Conservation (phyloP, 30 jellyfish, hydroid and myxozoan species). For the Nemopilema nomurai region DNA sequence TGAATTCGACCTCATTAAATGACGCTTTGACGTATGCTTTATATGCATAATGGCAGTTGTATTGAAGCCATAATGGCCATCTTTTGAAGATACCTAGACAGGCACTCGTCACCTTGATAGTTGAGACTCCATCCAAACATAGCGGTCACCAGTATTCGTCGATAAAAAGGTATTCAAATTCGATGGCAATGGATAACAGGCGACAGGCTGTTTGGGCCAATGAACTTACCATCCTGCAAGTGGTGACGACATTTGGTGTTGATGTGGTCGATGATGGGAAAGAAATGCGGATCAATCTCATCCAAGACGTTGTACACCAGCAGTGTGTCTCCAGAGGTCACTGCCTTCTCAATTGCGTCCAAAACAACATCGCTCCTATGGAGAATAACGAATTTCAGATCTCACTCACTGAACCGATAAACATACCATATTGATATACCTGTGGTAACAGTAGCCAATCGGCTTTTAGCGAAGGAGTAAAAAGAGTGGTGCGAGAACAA, state of each 20-base stretch:
- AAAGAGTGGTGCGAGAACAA: too few species aligned
- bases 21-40: too few species aligned
- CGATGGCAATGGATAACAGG: neutral
- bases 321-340: conserved; percentile 59
- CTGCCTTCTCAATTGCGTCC: conserved; percentile 51
- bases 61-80: too few species aligned
- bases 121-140: too few species aligned
- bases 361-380: conserved; percentile 37
- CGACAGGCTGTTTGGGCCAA: neutral
- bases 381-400: neutral
- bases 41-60: too few species aligned
- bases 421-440: too few species aligned
- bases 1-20: too few species aligned
- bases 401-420: too few species aligned
- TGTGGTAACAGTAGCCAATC: neutral
- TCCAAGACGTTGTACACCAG: conserved; percentile 48
- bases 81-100: too few species aligned
- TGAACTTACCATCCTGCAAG: conserved; percentile 48
- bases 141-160: too few species aligned
- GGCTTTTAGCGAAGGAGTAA: neutral
- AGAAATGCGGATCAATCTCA: conserved; percentile 55
- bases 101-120: too few species aligned
- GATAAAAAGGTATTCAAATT: too few species aligned
- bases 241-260: conserved; percentile 50
- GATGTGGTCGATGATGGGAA: conserved; percentile 68